These are phyloP conservation scores for Gonatopus flavifemur DNA, from an alignment of 1,140 invertebrate genomes.

Conservation along the genomic window DNA sequence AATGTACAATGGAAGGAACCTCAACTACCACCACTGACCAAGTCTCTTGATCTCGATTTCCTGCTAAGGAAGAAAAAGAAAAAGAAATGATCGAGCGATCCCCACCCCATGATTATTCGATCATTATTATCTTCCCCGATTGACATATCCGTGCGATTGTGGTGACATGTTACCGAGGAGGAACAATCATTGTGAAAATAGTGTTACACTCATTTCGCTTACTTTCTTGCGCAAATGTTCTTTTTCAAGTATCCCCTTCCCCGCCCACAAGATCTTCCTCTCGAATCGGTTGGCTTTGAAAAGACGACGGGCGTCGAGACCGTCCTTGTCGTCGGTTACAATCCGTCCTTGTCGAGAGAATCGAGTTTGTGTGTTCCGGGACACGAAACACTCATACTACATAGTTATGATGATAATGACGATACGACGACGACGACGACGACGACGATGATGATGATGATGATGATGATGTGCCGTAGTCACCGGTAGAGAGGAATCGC, in stretches of 20 bases:
- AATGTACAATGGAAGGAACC: too few relatives aligned
- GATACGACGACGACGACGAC: too few relatives aligned
- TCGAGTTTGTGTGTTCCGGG: too few relatives aligned
- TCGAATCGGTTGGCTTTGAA: not conserved
- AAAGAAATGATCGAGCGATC: too few relatives aligned
- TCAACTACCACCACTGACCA: too few relatives aligned
- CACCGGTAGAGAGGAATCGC: constrained; percentile 16
- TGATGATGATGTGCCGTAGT: too few relatives aligned
- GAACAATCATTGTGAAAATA: constrained; percentile 43
- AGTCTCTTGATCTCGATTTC: too few relatives aligned
- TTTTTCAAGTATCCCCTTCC: not conserved
- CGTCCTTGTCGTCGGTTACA: constrained; percentile 47
- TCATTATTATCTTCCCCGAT: too few relatives aligned
- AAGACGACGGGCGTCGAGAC: constrained; percentile 7
- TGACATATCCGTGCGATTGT: constrained; percentile 37
- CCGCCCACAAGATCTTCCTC: not conserved
- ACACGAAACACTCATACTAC: too few relatives aligned
- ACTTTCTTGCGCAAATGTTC: not conserved
- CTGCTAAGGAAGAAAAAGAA: too few relatives aligned
- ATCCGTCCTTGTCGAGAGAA: constrained; percentile 49
- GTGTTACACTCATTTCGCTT: constrained; percentile 11
- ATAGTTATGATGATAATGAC: too few relatives aligned
- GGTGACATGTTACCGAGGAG: constrained; percentile 34
- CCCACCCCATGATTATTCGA: too few relatives aligned
- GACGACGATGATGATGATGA: not conserved